Evolutionary conservation across 2,797 vertebrate genomes (phyloP).

Genomic region (Peromyscus attwateri): DNA sequence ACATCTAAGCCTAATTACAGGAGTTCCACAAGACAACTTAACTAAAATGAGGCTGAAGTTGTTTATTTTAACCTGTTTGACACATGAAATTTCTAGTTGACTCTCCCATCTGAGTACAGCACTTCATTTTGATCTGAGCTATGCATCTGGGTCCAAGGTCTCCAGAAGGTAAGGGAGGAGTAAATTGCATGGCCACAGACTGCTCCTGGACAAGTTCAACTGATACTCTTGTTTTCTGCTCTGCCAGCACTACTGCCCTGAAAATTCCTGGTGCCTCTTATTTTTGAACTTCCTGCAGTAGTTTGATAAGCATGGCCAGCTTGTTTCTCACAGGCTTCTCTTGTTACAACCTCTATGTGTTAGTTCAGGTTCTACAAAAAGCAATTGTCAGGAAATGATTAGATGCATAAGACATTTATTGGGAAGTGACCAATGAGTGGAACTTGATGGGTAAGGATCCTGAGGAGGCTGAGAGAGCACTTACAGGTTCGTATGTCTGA

Average conservation of each 20-base stretch:
- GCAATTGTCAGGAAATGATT: neutral
- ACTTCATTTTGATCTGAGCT: slow-evolving; percentile 58
- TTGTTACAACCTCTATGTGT: slow-evolving; percentile 33
- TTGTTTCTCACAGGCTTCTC: slow-evolving; percentile 34
- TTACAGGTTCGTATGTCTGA: neutral
- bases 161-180: neutral
- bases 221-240: neutral
- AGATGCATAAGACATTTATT: slow-evolving; percentile 36
- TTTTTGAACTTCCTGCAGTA: slow-evolving; percentile 29
- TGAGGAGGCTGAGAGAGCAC: slow-evolving; percentile 9
- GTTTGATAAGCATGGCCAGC: neutral
- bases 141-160: slow-evolving; percentile 27
- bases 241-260: too few species aligned
- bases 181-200: slow-evolving; percentile 47
- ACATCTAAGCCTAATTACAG: neutral
- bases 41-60: neutral
- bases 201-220: slow-evolving; percentile 8
- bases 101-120: slow-evolving; percentile 29
- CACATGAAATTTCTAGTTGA: slow-evolving; percentile 17
- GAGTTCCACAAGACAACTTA: neutral
- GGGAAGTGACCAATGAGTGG: slow-evolving; percentile 26
- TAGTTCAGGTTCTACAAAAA: slow-evolving; percentile 44
- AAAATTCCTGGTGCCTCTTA: neutral
- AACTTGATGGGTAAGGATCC: slow-evolving; percentile 7
- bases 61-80: slow-evolving; percentile 65